Evolutionary conservation across 2,113 vertebrate genomes (phyloP).

Genomic region (Myiozetetes cayanensis): DNA sequence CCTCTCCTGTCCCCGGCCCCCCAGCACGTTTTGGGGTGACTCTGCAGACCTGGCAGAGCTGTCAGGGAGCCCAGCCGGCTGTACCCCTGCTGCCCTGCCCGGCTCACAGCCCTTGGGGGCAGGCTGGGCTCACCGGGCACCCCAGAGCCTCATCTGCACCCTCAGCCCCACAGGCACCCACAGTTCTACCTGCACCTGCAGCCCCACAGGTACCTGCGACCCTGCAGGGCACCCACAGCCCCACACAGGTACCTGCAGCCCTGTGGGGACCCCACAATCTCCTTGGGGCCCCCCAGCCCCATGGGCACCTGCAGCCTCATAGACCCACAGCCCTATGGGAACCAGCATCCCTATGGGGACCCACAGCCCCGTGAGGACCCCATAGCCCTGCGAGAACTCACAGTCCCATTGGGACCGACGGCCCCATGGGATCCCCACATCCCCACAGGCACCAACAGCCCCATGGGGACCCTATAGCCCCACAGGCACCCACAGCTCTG

Average conservation of each 20-base stretch:
- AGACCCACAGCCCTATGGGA: no score
- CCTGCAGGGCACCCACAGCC: not conserved
- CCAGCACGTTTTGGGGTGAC: not conserved
- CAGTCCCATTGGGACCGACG: accelerated
- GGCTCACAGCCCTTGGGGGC: not conserved
- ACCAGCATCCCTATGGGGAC: not conserved
- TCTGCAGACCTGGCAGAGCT: not conserved
- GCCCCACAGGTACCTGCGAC: not conserved
- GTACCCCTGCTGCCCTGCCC: not conserved
- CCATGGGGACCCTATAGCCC: not conserved
- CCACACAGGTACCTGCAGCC: not conserved
- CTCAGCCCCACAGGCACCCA: not conserved
- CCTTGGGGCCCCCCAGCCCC: not conserved
- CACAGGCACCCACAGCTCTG: not conserved
- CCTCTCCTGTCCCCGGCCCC: not conserved
- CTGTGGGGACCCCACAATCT: not conserved
- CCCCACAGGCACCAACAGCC: not conserved
- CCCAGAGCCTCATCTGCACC: not conserved
- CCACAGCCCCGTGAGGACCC: not conserved
- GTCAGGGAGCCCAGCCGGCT: accelerated
- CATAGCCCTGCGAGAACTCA: not conserved
- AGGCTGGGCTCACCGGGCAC: not conserved
- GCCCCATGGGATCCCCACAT: not conserved
- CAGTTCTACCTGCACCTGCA: not conserved
- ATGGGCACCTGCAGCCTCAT: not conserved